A percentile compares a stretch with the other conserved stretches of the same genome.
Evolutionary conservation across 2,113 vertebrate species (phyloP).

Genomic region (Urocolius indicus): DNA sequence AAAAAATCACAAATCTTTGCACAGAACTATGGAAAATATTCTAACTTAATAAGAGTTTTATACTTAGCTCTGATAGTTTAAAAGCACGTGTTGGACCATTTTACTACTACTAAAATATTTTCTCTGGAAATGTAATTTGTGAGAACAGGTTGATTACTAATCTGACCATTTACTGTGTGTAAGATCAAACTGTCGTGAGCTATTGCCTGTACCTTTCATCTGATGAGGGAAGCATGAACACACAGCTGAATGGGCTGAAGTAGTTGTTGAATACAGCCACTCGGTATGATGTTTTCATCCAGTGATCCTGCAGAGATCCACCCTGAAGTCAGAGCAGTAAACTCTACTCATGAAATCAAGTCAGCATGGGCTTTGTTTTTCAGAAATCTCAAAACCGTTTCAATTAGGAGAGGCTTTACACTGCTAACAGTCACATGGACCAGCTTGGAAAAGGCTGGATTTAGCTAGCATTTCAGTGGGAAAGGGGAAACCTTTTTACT

Average conservation of each 20-base stretch:
- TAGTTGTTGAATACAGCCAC: background rate
- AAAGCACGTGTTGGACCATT: background rate
- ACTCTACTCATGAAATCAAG: background rate
- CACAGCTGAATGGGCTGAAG: background rate
- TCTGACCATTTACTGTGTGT: background rate
- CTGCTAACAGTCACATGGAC: background rate
- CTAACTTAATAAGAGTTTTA: background rate
- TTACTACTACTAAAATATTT: background rate
- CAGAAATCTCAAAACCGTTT: background rate
- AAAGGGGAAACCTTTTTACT: background rate
- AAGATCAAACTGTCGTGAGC: background rate
- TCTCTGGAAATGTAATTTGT: background rate
- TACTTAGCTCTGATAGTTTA: background rate
- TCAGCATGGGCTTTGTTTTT: background rate
- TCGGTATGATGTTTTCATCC: background rate
- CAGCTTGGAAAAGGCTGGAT: background rate
- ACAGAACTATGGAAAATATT: background rate
- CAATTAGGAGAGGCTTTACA: background rate
- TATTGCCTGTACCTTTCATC: background rate
- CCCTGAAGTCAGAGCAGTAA: background rate
- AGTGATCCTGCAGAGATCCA: background rate
- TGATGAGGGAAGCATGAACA: background rate
- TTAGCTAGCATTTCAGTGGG: background rate
- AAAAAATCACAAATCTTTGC: background rate
- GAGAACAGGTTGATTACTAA: background rate